phyloP scores from a whole-genome alignment of 2,113 vertebrate species.

The Grus americana region DNA sequence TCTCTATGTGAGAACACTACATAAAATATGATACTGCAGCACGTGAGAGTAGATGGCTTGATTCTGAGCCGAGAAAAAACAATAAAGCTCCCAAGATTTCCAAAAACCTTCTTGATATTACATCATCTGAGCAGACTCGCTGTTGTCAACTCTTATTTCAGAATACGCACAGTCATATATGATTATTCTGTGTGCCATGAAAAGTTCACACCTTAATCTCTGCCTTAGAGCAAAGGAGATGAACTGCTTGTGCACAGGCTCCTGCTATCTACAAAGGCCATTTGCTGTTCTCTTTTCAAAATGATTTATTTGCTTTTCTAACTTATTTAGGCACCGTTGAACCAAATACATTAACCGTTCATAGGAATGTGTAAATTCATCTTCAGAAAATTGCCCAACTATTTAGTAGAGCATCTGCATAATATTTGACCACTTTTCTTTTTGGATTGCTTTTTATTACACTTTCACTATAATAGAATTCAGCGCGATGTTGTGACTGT shows the following conservation, averaged over 20 bases:
- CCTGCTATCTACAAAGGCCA: not conserved
- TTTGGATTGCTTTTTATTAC: not conserved
- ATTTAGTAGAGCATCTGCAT: not conserved
- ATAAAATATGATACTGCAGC: not conserved
- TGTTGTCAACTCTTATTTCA: not conserved
- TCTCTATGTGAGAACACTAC: not conserved
- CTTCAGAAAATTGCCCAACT: not conserved
- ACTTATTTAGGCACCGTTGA: not conserved
- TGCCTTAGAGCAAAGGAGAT: not conserved
- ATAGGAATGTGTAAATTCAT: not conserved
- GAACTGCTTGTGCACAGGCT: not conserved
- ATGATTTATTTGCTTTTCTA: not conserved
- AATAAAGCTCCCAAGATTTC: not conserved
- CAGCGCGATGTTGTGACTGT: not conserved
- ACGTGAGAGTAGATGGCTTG: not conserved
- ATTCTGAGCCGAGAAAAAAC: not conserved
- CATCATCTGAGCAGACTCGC: not conserved
- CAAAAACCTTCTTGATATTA: not conserved
- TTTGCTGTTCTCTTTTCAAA: not conserved
- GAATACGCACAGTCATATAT: not conserved
- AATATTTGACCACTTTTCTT: not conserved
- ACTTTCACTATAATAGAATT: not conserved
- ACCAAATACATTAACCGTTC: not conserved
- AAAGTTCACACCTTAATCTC: not conserved
- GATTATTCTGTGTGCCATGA: not conserved